Base-by-base conservation (phyloP, 2,888 invertebrate species). In the Habroteleia sp. region DNA sequence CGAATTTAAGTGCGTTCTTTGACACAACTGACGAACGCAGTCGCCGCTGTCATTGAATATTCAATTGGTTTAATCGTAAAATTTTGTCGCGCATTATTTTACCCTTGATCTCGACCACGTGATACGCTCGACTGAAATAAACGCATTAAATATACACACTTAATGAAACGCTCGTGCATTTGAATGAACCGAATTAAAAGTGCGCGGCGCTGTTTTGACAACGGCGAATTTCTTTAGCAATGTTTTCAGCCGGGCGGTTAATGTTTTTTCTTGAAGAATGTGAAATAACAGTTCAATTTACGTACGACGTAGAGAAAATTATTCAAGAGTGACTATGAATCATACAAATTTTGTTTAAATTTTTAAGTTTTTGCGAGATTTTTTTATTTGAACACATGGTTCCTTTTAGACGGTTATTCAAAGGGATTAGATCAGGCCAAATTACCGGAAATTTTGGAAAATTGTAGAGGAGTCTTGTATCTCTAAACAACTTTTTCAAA, bases 11-110 rank as follows among this genome's bases (percentile, higher is more conserved):
- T 10, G 37, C 10, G 16, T 46, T 27, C 52, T 52, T 65, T 54
- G 44, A 44, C 44, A 29, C 42, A 13, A n/a, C 33, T 14, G 35
- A 42, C 63, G 39, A 39, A 27, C 13, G 27, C 17, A 17, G n/a
- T 13, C 5, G 44, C n/a, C n/a, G n/a, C n/a, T 29, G 7, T 29
- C 54, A 29, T 54, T 65, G 65, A 54, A 54, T 54, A 52, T 54
- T 37, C 50, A 44, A 44, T 54, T 52, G 8, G 37, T 14, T 37
- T 54, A 65, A 54, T 54, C 44, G 54, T 6, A 10, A 37, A 25
- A 54, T 54, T 65, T 33, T 10, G 2, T 16, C 2, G 6, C 7
- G 17, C 29, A 37, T 44, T 54, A 44, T 50, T 52, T 52, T 35
- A 2, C 44, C 29, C 54, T 65, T 52, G 54, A 37, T 44, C 42